A percentile compares a stretch with the other conserved stretches of the same genome.
Conservation (phyloP, 2,797 vertebrate genomes). For the Crenuchus spilurus region DNA sequence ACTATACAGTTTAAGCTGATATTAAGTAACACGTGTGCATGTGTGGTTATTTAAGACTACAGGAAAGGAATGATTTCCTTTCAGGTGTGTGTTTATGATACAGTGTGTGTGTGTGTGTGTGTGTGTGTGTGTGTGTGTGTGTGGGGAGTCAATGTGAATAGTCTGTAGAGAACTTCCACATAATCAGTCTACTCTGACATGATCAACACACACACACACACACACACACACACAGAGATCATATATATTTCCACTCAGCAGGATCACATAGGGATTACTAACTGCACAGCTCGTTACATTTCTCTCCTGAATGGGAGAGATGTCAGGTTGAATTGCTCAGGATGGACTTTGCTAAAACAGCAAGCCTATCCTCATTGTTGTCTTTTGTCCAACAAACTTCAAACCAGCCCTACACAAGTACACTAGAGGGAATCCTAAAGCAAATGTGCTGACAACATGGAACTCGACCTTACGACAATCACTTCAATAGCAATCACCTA, state of each 20-base stretch:
- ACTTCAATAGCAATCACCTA: conserved; percentile 6
- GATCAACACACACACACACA: conserved; percentile 46
- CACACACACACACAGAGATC: conserved; percentile 12
- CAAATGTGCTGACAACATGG: conserved; percentile 36
- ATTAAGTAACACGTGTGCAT: neutral
- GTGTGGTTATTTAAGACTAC: neutral
- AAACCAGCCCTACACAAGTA: conserved; percentile 28
- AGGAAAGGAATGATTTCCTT: neutral
- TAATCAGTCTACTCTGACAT: conserved; percentile 79
- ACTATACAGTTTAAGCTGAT: neutral
- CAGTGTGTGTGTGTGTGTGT: neutral
- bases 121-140: neutral
- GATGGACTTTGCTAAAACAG: conserved; percentile 37
- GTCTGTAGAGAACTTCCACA: conserved; percentile 69
- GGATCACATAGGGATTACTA: conserved; percentile 25
- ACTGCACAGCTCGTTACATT: conserved; percentile 17
- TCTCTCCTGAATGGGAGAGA: conserved; percentile 18
- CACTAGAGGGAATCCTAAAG: conserved; percentile 50
- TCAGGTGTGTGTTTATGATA: neutral
- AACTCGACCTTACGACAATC: conserved; percentile 9
- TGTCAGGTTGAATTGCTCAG: conserved; percentile 41
- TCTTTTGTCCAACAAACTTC: conserved; percentile 28
- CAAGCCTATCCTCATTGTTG: conserved; percentile 46
- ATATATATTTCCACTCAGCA: conserved; percentile 10
- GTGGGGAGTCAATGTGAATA: neutral